Evolutionary conservation across 2,888 invertebrate genomes (phyloP).

Genomic region (Pristionchus entomophagus): DNA sequence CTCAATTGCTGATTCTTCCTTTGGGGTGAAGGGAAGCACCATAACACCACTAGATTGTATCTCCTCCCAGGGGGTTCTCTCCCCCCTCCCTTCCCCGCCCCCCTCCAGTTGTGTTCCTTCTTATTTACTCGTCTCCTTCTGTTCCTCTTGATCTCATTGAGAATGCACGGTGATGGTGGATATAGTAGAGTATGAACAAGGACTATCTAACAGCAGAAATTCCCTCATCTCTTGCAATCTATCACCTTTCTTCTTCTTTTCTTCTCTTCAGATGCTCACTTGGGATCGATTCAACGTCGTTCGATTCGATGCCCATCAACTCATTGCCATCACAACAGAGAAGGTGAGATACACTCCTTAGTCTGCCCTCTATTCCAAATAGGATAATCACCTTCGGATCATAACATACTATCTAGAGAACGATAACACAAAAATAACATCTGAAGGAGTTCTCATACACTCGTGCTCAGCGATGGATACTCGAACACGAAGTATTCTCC

Average conservation of each 20-base stretch:
- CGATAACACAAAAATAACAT: background rate
- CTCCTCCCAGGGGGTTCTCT: background rate
- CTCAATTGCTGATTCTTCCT: background rate
- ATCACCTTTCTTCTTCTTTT: background rate
- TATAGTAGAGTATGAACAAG: no score
- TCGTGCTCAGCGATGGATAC: constrained; percentile 5
- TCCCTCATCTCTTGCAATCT: background rate
- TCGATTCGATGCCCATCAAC: background rate
- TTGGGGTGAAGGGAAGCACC: no score
- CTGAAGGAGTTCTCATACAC: background rate
- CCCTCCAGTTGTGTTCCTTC: no score
- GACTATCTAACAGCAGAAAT: no score
- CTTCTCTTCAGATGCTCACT: background rate
- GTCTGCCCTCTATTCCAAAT: no score
- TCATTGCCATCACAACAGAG: background rate
- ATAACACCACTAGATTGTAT: background rate
- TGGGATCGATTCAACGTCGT: background rate
- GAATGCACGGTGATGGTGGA: no score
- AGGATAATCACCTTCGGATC: background rate
- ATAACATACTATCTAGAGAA: background rate
- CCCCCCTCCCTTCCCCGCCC: no score
- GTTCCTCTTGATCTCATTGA: no score
- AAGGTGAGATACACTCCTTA: background rate
- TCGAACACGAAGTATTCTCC: background rate
- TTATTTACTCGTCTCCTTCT: no score